A percentile compares a stretch with the other conserved stretches of the same genome.
phyloP scores from a whole-genome alignment of 2,888 invertebrate species.

The Parnassius glacialis region DNA sequence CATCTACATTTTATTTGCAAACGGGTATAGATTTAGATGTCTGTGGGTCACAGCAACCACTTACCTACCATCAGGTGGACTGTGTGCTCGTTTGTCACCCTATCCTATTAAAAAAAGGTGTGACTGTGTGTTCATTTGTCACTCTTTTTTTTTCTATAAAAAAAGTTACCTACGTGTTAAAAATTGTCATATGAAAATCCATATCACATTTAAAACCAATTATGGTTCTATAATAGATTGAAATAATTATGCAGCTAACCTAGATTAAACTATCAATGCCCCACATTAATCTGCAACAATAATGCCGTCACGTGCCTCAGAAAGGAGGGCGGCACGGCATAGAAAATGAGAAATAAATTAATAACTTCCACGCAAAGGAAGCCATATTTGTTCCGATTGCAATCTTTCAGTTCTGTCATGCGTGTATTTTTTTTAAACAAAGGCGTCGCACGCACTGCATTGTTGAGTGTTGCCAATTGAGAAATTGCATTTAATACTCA shows the following conservation, averaged over 20 bases:
- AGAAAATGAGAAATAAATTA: constrained; percentile 56
- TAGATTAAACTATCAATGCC: constrained; percentile 15
- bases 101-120: no score
- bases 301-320: constrained; percentile 28
- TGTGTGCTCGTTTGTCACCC: no score
- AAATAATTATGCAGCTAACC: constrained; percentile 7
- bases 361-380: constrained; percentile 48
- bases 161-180: no score
- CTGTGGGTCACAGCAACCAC: no score
- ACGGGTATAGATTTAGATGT: no score
- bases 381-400: constrained; percentile 45
- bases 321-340: constrained; percentile 3
- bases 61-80: no score
- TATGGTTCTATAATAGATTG: constrained; percentile 11
- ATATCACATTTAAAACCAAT: constrained; percentile 1
- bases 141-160: no score
- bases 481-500: constrained; percentile 3
- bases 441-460: constrained; percentile 34
- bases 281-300: constrained; percentile 7
- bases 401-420: constrained; percentile 33
- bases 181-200: not conserved
- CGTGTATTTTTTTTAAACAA: constrained; percentile 15
- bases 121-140: no score
- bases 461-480: constrained; percentile 24
- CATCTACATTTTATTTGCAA: no score